A percentile compares a stretch with the other conserved stretches of the same genome.
These are phyloP conservation scores for Trichonephila inaurata DNA, from an alignment of 1,140 invertebrate genomes.

Conservation along the genomic window DNA sequence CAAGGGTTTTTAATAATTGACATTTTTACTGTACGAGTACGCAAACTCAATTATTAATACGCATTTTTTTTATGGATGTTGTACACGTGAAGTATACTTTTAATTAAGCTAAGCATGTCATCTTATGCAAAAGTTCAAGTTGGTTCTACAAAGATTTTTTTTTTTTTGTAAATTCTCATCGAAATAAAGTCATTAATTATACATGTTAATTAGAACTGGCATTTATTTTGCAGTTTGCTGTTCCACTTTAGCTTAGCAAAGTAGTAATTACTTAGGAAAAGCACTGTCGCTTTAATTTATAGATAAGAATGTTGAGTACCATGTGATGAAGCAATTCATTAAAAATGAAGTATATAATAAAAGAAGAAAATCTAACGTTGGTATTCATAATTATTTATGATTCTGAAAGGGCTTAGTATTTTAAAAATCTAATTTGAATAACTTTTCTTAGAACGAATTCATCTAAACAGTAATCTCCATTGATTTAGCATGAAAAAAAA, in stretches of 20 bases:
- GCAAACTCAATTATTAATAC: neutral
- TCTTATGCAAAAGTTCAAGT: conserved; percentile 17
- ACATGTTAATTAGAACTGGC: conserved; percentile 38
- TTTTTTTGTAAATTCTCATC: neutral
- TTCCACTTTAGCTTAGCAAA: neutral
- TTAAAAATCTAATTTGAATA: conserved; percentile 33
- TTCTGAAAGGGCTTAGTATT: neutral
- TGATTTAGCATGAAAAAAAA: neutral
- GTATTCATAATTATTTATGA: conserved; percentile 33
- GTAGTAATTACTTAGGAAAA: neutral
- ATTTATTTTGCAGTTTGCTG: neutral
- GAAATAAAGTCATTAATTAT: conserved; percentile 36
- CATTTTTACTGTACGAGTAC: neutral
- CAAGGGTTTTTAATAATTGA: neutral
- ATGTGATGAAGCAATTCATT: conserved; percentile 1
- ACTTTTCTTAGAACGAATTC: neutral
- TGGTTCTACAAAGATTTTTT: neutral
- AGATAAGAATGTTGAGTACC: neutral
- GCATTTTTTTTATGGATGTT: neutral
- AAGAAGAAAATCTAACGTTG: neutral
- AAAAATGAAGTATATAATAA: neutral
- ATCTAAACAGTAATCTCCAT: neutral
- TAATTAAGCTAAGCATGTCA: conserved; percentile 13
- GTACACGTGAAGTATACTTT: neutral
- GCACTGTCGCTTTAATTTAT: neutral